Evolutionary conservation across 2,797 vertebrate species (phyloP).

Genomic region (Anomalospiza imberbis): DNA sequence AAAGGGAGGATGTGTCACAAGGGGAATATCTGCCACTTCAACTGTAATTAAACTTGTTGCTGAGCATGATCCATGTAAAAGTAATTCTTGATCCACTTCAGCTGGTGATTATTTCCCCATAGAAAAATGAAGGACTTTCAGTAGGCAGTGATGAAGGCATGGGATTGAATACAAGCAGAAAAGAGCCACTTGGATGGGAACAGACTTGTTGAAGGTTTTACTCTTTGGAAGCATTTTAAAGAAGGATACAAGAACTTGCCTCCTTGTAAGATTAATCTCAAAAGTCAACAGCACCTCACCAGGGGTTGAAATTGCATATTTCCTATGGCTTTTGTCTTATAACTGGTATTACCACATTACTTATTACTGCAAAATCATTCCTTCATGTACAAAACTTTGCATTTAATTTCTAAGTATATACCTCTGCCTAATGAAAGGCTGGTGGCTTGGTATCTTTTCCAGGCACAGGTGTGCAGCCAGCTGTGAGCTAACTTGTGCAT

Average conservation of each 20-base stretch:
- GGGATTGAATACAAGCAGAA: not conserved
- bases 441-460: not conserved
- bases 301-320: not conserved
- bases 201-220: not conserved
- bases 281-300: not conserved
- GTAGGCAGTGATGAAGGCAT: not conserved
- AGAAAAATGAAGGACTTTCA: conserved; percentile 43
- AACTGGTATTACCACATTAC: not conserved
- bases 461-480: conserved; percentile 8
- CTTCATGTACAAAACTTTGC: not conserved
- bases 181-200: not conserved
- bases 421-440: not conserved
- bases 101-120: conserved; percentile 44
- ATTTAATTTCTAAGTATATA: not conserved
- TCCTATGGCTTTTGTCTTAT: not conserved
- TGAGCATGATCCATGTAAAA: not conserved
- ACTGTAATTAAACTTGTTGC: conserved; percentile 56
- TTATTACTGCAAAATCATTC: not conserved
- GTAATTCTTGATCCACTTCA: conserved; percentile 52
- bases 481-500: not conserved
- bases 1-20: conserved; percentile 12
- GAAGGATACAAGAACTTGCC: not conserved
- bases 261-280: not conserved
- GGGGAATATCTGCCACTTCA: conserved; percentile 45
- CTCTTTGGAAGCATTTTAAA: not conserved